These are phyloP conservation scores for Folsomia candida DNA, from an alignment of 2,888 invertebrate genomes.

Conservation along the genomic window DNA sequence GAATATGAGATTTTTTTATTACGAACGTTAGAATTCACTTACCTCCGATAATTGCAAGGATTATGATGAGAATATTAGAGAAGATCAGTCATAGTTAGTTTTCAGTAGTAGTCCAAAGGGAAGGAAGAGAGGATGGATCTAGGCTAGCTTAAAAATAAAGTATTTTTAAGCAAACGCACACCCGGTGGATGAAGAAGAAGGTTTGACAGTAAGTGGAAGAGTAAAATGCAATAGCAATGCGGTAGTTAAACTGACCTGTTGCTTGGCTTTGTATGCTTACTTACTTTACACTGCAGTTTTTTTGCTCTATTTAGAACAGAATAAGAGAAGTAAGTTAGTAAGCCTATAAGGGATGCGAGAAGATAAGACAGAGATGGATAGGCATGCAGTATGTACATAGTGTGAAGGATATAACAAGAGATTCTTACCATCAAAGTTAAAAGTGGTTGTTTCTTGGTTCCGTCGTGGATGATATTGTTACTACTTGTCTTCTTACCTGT, in stretches of 20 bases:
- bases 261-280: constrained; percentile 1
- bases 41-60: too few species aligned
- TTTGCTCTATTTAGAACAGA: constrained; percentile 5
- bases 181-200: constrained; percentile 5
- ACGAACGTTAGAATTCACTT: background rate
- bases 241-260: constrained; percentile 8
- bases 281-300: background rate
- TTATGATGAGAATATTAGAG: too few species aligned
- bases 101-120: too few species aligned
- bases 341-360: background rate
- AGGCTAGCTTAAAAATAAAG: constrained; percentile 4
- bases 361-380: background rate
- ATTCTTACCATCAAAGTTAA: background rate
- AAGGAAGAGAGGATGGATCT: too few species aligned
- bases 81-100: too few species aligned
- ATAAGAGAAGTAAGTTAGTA: background rate
- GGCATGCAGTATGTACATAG: too few species aligned
- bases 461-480: background rate
- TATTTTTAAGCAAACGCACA: constrained; percentile 6
- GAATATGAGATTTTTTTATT: background rate
- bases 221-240: constrained; percentile 3
- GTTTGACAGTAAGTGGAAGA: constrained; percentile 7
- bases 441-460: background rate
- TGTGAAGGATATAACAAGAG: background rate
- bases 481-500: background rate